Evolutionary conservation across 35 echinoderm and acorn worm genomes (phyloP).

Genomic region (Hemicentrotus pulcherrimus): DNA sequence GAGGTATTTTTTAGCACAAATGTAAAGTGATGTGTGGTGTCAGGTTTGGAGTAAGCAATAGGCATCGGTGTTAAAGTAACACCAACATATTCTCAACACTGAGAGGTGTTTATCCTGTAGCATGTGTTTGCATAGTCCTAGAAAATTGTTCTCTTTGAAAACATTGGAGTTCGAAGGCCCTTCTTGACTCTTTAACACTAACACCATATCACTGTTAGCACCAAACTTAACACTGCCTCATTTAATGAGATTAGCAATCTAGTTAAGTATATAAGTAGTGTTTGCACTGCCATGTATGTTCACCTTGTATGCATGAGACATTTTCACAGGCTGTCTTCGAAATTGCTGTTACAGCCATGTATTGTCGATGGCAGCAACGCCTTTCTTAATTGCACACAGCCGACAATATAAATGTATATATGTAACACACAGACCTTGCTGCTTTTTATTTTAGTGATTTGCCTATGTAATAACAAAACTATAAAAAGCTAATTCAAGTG

Average conservation of each 20-base stretch:
- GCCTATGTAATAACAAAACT: background rate
- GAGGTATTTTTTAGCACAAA: background rate
- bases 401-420: background rate
- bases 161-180: background rate
- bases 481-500: background rate
- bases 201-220: background rate
- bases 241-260: background rate
- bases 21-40: background rate
- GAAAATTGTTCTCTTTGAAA: background rate
- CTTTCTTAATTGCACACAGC: background rate
- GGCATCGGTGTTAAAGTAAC: background rate
- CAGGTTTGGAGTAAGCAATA: background rate
- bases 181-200: background rate
- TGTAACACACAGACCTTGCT: background rate
- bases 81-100: background rate
- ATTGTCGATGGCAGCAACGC: background rate
- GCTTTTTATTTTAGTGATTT: slow-evolving; percentile 8
- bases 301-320: background rate
- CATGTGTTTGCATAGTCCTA: background rate
- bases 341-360: background rate
- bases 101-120: background rate
- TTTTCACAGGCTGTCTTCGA: background rate
- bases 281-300: background rate
- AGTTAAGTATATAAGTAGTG: background rate
- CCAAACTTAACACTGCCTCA: background rate